Base-by-base conservation (phyloP, 2,113 vertebrate species). In the Arenaria interpres region DNA sequence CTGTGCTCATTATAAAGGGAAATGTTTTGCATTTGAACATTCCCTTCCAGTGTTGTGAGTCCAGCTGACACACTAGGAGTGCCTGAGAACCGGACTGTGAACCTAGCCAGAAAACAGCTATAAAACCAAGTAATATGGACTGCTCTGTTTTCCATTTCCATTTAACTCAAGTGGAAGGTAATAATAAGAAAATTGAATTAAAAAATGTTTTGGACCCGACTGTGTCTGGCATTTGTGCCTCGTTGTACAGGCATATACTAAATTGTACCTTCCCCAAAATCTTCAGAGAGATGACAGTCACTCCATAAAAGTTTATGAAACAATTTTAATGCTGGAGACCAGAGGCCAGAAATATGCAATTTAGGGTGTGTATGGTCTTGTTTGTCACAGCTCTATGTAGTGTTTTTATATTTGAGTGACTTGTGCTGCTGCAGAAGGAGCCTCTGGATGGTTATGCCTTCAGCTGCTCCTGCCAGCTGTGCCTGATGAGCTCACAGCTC, bases 21-120 rank as follows among this genome's bases (percentile, higher is more conserved):
- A 89, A 85, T 89, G 37, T 88, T 95, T 95, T 85, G 53, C 53
- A 37, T 92, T 76, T 97, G 77, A 92, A 71, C 33, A 50, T 93
- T 89, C 30, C 22, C 84, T 81, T 92, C 45, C 46, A 69, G 27
- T 69, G 43, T 25, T 90, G 59, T 89, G 76, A 81, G 56, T 39
- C 62, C 60, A 76, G 68, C 51, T 90, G 75, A 75, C 12, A 12
- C 62, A 80, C n/a, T 72, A 10, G 51, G 73, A 87, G 56, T 53
- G 75, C 57, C 66, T 89, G 86, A 89, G 86, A 91, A 85, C 28
- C 18, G 82, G 66, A 57, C 48, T 62, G 50, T 39, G 66, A 93
- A 82, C 14, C 23, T 53, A 85, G 48, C 33, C 80, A 93, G 84
- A 79, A 85, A 91, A 84, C 45, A 84, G 22, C 64, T 82, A 85